Evolutionary conservation across 2,888 invertebrate genomes (phyloP), one percentile per base, ranked within the genome.

Genomic region (Sesia bembeciformis): DNA sequence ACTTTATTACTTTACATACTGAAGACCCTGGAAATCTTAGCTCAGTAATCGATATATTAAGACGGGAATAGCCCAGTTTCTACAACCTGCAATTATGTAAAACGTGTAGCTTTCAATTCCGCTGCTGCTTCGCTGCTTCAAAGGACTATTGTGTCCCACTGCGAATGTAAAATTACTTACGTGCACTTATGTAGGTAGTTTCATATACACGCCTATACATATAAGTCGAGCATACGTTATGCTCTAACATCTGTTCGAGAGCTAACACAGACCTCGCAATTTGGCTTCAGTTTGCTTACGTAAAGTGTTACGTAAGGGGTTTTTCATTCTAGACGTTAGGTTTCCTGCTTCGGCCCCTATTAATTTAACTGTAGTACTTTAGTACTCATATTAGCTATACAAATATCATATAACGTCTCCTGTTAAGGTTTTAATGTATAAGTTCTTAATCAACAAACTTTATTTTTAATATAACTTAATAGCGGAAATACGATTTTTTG

Each of bases 1-100:
- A 23, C 23, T 23, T 23, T 23, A 23, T 23, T 23, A 23, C 23
- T 23, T 23, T 23, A 23, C 23, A 1, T 23, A 23, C 1, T 23
- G 23, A 23, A 23, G 23, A 23, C 23, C 23, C 23, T 1, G 1
- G 23, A 23, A 23, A 1, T 23, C 23, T 23, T 23, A 23, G 23
- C 23, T 1, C 23, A 23, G 2, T 23, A 46, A 57, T 56, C 52
- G 56, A 54, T 52, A 59, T 43, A 53, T 43, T 51, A 54, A 51
- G 54, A 56, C 58, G 54, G 53, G 59, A 59, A 57, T 54, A 50
- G 54, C 58, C n/a, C 54, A 53, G 58, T 59, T 59, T 46, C 7
- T 53, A 54, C 58, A 50, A 54, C 54, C 56, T 54, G 59, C 59
- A 58, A 60, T 61, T 43, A 54, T 55, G 50, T 38, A 52, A 6